Percentiles rank a stretch among this genome's conserved stretches.
Evolutionary conservation across 2,113 vertebrate species (phyloP).

Genomic region (Ramphastos sulfuratus): DNA sequence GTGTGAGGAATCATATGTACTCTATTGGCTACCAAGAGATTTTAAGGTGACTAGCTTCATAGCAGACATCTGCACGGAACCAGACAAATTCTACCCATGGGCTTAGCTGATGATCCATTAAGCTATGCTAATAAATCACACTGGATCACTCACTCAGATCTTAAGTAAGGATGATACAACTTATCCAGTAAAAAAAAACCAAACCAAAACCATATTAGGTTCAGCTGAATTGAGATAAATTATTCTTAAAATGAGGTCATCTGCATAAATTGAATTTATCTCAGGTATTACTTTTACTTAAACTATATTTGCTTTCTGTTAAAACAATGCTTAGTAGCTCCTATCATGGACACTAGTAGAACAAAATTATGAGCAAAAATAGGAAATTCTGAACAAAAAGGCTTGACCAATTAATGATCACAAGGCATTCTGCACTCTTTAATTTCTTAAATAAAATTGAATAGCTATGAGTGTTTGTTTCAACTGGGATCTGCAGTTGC

Average conservation of each 20-base stretch:
- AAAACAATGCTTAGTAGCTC: background rate
- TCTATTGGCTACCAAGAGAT: background rate
- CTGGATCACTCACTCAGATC: background rate
- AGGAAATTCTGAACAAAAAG: background rate
- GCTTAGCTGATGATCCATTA: background rate
- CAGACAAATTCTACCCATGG: background rate
- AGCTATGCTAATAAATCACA: background rate
- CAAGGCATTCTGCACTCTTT: background rate
- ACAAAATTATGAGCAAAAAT: background rate
- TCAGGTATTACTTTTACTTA: background rate
- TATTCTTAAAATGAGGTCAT: background rate
- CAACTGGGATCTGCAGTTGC: background rate
- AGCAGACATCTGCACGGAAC: background rate
- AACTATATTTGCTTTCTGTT: background rate
- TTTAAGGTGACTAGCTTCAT: background rate
- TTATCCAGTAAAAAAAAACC: background rate
- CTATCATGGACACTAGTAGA: background rate
- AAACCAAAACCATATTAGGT: background rate
- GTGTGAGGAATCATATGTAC: background rate
- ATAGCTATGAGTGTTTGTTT: background rate
- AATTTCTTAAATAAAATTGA: background rate
- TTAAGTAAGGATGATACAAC: background rate
- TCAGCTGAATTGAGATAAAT: background rate
- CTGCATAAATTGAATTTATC: background rate
- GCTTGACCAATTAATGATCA: background rate